These are phyloP conservation scores for Promerops cafer DNA, from an alignment of 2,113 vertebrate genomes.

Conservation along the genomic window DNA sequence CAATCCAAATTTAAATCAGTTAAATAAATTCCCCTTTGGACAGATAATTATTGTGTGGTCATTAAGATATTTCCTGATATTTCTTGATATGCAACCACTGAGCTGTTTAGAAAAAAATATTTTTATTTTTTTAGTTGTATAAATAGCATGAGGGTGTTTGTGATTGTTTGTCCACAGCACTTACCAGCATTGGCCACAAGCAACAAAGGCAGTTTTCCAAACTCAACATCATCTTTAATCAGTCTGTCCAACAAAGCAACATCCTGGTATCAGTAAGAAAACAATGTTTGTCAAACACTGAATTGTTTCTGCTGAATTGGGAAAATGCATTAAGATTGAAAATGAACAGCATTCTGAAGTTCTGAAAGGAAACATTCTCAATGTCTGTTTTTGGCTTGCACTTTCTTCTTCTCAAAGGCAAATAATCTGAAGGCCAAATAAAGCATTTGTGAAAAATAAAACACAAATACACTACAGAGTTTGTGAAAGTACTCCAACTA, in stretches of 20 bases:
- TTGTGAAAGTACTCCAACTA: background rate
- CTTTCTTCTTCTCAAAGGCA: background rate
- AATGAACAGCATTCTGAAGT: background rate
- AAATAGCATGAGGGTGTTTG: background rate
- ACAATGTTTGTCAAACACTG: background rate
- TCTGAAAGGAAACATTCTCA: background rate
- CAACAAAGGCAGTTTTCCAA: conserved; percentile 85
- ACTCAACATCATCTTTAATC: conserved; percentile 89
- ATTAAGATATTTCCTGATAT: background rate
- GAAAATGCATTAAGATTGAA: background rate
- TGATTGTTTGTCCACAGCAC: conserved; percentile 10
- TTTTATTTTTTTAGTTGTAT: background rate
- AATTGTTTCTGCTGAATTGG: background rate
- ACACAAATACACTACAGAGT: background rate
- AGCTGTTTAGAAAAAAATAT: background rate
- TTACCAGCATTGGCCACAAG: conserved; percentile 93
- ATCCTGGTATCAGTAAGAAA: conserved; percentile 76
- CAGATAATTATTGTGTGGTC: background rate
- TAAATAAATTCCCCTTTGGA: background rate
- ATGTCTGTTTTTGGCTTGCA: background rate
- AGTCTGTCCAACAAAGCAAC: conserved; percentile 91
- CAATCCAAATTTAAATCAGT: background rate
- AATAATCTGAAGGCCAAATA: background rate
- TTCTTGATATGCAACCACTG: background rate
- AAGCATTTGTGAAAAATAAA: background rate